Evolutionary conservation across 2,888 invertebrate genomes (phyloP), one percentile per base, ranked within the genome.

Genomic region (Phrixothrix hirtus): DNA sequence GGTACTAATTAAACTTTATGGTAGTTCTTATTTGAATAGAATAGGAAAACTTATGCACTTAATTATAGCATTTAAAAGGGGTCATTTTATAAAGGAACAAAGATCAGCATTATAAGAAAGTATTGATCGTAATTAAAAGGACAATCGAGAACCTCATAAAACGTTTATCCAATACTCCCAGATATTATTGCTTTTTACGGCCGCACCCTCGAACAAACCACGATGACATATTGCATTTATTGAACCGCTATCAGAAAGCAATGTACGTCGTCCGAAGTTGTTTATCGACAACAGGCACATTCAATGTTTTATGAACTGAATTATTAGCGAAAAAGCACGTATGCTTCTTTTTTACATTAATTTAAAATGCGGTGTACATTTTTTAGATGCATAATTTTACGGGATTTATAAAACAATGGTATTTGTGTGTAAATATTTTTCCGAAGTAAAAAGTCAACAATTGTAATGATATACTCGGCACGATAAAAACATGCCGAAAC

Each of bases 71-170:
- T n/a, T n/a, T n/a, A n/a, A n/a, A n/a, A n/a, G n/a, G n/a, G n/a
- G n/a, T n/a, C n/a, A 5, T 21, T 21, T 21, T 5, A 21, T 7
- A 21, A 15, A 46, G 29, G 26, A 41, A 41, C 35, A 52, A 46
- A 46, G 29, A 30, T 38, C 15, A 32, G 26, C 27, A 32, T 38
- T 48, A 42, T 39, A 34, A 38, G 47, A 47, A 47, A 43, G 31
- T 47, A 53, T 43, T 38, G 53, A 47, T 53, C 43, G 46, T 48
- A 53, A 53, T 53, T 53, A 53, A 53, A 53, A 53, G 47, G 38
- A 43, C 53, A 47, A 53, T 53, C 44, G 26, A 38, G 39, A 48
- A 53, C 27, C 47, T 48, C 48, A 47, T 53, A 53, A 53, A 53
- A 43, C 53, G 53, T 53, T 53, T 53, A 53, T 53, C 47, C 48